Evolutionary conservation across 2,888 invertebrate species (phyloP).

Genomic region (Laothoe populi): DNA sequence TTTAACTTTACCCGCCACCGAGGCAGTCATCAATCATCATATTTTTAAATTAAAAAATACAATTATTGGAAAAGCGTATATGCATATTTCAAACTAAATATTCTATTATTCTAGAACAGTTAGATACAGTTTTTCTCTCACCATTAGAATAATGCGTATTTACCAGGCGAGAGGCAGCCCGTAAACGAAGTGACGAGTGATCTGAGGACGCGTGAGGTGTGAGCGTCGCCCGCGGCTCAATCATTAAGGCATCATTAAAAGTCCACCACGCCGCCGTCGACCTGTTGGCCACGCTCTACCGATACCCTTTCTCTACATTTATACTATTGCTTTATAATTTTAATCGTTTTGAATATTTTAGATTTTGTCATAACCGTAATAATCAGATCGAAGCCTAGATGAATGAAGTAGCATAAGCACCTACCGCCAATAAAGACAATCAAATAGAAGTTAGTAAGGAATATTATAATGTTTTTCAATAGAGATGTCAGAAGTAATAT

Average conservation of each 20-base stretch:
- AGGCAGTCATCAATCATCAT: background rate
- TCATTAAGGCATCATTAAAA: conserved; percentile 77
- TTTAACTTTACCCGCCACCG: too few relatives aligned
- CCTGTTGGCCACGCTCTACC: conserved; percentile 54
- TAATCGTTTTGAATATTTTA: conserved; percentile 21
- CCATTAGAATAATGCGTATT: conserved; percentile 17
- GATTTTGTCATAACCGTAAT: background rate
- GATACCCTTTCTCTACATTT: conserved; percentile 43
- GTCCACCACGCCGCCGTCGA: conserved; percentile 46
- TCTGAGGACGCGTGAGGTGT: conserved; percentile 26
- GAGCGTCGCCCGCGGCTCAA: conserved; percentile 62
- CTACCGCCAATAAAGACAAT: background rate
- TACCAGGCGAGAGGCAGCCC: background rate
- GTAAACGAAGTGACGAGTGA: background rate
- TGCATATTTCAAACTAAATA: background rate
- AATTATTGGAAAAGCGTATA: background rate
- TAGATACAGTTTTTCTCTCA: conserved; percentile 2
- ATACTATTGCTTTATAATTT: conserved; percentile 20
- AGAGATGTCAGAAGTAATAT: too few relatives aligned
- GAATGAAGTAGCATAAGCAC: background rate
- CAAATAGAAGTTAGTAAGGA: background rate
- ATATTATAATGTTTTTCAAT: too few relatives aligned
- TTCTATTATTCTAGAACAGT: conserved; percentile 11
- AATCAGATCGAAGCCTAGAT: too few relatives aligned
- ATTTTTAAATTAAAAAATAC: background rate